Conservation (phyloP, 2,113 vertebrate genomes). For the Ameiurus melas region DNA sequence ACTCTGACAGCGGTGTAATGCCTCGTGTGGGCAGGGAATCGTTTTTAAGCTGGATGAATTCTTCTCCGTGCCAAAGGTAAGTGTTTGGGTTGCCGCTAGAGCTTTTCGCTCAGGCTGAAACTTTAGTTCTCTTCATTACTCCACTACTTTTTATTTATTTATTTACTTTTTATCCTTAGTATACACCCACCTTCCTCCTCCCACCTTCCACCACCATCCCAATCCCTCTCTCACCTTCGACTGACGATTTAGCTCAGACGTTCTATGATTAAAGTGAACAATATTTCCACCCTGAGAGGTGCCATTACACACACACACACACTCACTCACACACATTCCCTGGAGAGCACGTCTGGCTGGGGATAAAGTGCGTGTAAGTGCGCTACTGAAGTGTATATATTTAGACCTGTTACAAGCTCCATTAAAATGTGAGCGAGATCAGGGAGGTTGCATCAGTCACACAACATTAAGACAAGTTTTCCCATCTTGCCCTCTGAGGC, state of each 20-base stretch:
- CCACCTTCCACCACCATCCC: background rate
- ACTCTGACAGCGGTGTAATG: slow-evolving; percentile 45
- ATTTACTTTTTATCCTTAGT: background rate
- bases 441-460: slow-evolving; percentile 21
- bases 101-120: slow-evolving; percentile 25
- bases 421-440: background rate
- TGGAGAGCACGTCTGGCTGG: slow-evolving; percentile 19
- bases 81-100: slow-evolving; percentile 37
- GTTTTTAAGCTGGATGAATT: slow-evolving; percentile 43
- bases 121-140: slow-evolving; percentile 29
- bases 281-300: slow-evolving; percentile 24
- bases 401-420: slow-evolving; percentile 61
- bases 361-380: slow-evolving; percentile 50
- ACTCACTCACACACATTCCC: slow-evolving; percentile 37
- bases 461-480: slow-evolving; percentile 59
- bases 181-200: background rate
- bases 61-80: slow-evolving; percentile 37
- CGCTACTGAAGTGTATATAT: slow-evolving; percentile 55
- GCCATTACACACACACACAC: slow-evolving; percentile 36
- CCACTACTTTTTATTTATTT: background rate
- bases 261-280: slow-evolving; percentile 41
- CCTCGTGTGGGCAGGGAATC: slow-evolving; percentile 35
- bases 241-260: slow-evolving; percentile 26
- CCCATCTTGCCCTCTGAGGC: slow-evolving; percentile 24
- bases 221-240: background rate